These are phyloP conservation scores for Sander vitreus DNA, from an alignment of 2,113 vertebrate species.

Conservation along the genomic window DNA sequence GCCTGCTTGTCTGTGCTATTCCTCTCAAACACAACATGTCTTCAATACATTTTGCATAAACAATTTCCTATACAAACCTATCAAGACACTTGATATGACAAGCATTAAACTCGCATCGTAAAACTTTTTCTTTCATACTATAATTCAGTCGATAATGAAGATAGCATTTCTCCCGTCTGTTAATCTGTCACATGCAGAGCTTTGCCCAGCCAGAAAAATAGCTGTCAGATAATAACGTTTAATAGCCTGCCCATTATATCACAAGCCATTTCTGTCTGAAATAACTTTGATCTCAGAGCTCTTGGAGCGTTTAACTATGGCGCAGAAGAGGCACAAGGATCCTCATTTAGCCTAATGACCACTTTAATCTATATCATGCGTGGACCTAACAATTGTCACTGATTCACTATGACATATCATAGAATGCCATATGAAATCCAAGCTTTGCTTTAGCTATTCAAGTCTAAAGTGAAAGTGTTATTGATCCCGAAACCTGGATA, in stretches of 20 bases:
- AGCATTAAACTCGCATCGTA: neutral
- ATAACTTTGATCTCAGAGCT: conserved; percentile 62
- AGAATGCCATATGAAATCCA: conserved; percentile 23
- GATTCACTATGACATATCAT: conserved; percentile 28
- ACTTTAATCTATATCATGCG: conserved; percentile 49
- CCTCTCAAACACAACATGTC: too few relatives aligned
- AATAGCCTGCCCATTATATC: conserved; percentile 44
- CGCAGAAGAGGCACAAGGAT: conserved; percentile 35
- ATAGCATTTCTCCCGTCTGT: conserved; percentile 3
- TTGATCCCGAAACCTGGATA: conserved; percentile 58
- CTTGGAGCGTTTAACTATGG: conserved; percentile 29
- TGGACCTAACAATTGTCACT: conserved; percentile 42
- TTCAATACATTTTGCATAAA: neutral
- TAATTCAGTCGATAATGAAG: conserved; percentile 10
- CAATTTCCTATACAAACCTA: neutral
- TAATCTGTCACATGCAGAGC: conserved; percentile 10
- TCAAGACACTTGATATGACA: neutral
- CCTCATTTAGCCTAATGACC: conserved; percentile 65
- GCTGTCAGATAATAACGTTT: conserved; percentile 50
- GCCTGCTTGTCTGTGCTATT: neutral
- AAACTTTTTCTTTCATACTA: neutral
- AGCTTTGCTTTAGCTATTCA: conserved; percentile 55
- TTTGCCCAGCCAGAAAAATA: conserved; percentile 29
- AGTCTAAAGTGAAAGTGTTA: conserved; percentile 51
- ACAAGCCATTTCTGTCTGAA: conserved; percentile 47